Base-by-base conservation (phyloP, 1,140 invertebrate species). In the Acromyrmex echinatior region DNA sequence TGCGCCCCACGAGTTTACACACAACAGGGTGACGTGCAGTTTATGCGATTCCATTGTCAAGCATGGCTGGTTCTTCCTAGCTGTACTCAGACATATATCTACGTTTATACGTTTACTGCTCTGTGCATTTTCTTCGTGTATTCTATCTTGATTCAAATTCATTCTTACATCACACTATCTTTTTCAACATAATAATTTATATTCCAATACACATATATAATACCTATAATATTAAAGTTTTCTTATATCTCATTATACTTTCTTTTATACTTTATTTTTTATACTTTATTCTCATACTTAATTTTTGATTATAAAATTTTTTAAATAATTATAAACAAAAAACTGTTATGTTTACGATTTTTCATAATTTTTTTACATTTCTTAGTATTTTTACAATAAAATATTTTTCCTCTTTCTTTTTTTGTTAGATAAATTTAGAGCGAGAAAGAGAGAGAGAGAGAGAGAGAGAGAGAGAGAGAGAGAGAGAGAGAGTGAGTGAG, bases 1-100 rank as follows among this genome's bases (percentile, higher is more conserved):
- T 92, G 93, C 91, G 94, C 94, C 94, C 94, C 92, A 94, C 89
- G 91, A 94, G 93, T 94, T 95, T 95, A 94, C 93, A 94, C 93
- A 95, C 94, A 95, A 95, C 93, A 94, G 93, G 92, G 90, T 92
- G 92, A 94, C 92, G 87, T 89, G 92, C 93, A 92, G 92, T 94
- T 94, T 93, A 94, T 94, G 94, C 92, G 92, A 94, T 92, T 92
- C 92, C 87, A 94, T 94, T 94, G 93, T 93, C 80, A 73, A 65
- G 87, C 85, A 68, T 85, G 58, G 91, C 92, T 88, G 90, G 90
- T 92, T 92, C 87, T 87, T 88, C 81, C 88, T 73, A 62, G 25
- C 28, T 9, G 28, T 14, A 63, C 18, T n/a, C 12, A 25, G 14
- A 63, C 28, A 62, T 7, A 39, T 12, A 25, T 1, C 31, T 35